A percentile compares a stretch with the other conserved stretches of the same genome.
These are phyloP conservation scores for Strongylocentrotus purpuratus DNA, from an alignment of 35 echinoderm and acorn worm species.

Conservation along the genomic window DNA sequence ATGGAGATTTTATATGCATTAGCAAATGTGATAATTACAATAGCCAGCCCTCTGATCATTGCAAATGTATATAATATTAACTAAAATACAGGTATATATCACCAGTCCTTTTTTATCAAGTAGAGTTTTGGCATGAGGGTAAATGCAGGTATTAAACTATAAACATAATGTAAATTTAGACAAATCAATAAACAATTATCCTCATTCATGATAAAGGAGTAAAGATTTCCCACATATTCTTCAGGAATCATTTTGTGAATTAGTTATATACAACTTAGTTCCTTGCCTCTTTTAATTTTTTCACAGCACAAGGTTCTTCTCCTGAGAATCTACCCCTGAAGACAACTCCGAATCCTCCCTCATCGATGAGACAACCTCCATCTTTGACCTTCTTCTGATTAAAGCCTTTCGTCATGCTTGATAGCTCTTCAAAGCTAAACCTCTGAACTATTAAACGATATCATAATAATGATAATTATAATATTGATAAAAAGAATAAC, in stretches of 20 bases:
- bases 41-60: no score
- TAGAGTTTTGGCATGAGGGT: no score
- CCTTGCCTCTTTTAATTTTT: constrained; percentile 67
- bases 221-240: neutral
- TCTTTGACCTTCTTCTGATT: constrained; percentile 22
- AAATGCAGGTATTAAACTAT: no score
- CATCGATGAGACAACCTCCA: constrained; percentile 59
- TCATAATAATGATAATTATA: neutral
- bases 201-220: neutral
- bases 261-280: neutral
- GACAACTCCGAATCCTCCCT: constrained; percentile 71
- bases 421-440: constrained; percentile 46
- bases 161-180: neutral
- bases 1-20: no score
- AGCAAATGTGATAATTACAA: no score
- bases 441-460: constrained; percentile 37
- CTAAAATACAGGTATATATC: no score
- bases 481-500: no score
- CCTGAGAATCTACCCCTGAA: constrained; percentile 46
- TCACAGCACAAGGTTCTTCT: constrained; percentile 58
- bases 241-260: neutral
- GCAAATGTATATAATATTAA: no score
- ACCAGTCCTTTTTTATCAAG: no score
- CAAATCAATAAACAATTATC: neutral
- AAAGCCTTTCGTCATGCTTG: constrained; percentile 58